These are phyloP conservation scores for Emydocephalus ijimae DNA, from an alignment of 2,113 vertebrate genomes.

Conservation along the genomic window DNA sequence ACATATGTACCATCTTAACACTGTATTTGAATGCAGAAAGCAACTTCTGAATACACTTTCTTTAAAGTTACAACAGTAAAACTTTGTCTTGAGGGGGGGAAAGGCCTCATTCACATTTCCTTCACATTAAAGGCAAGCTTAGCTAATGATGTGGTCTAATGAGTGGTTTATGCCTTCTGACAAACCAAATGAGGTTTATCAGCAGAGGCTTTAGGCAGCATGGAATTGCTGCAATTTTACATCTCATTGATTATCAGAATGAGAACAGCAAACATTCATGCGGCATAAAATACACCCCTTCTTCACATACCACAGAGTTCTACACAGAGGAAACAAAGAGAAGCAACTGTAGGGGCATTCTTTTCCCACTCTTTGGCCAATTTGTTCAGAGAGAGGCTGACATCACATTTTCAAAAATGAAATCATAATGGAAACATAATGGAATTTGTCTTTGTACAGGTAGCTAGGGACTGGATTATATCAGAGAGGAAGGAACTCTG, in stretches of 20 bases:
- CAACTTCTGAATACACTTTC: background rate
- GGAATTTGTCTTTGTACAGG: constrained; percentile 39
- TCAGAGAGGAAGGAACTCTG: background rate
- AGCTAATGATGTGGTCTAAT: constrained; percentile 54
- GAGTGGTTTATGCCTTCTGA: constrained; percentile 61
- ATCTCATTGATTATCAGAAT: constrained; percentile 64
- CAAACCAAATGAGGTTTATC: constrained; percentile 61
- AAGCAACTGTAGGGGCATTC: constrained; percentile 4
- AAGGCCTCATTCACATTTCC: constrained; percentile 44
- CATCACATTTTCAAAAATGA: constrained; percentile 47
- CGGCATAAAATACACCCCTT: constrained; percentile 37
- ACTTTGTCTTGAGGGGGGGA: constrained; percentile 41
- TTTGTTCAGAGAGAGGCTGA: constrained; percentile 49
- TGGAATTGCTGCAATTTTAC: constrained; percentile 65
- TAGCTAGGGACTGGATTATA: constrained; percentile 36
- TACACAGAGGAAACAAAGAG: constrained; percentile 24
- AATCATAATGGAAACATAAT: constrained; percentile 9
- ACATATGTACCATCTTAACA: background rate
- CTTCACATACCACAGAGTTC: constrained; percentile 15
- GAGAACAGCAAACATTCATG: constrained; percentile 50
- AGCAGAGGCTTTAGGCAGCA: constrained; percentile 61
- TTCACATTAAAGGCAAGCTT: constrained; percentile 41
- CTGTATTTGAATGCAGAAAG: background rate
- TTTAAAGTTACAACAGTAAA: constrained; percentile 46
- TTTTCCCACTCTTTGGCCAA: constrained; percentile 23